Evolutionary conservation across 1,140 invertebrate species (phyloP), one percentile per base, ranked within the genome.

Genomic region (Eubasilissa regina): DNA sequence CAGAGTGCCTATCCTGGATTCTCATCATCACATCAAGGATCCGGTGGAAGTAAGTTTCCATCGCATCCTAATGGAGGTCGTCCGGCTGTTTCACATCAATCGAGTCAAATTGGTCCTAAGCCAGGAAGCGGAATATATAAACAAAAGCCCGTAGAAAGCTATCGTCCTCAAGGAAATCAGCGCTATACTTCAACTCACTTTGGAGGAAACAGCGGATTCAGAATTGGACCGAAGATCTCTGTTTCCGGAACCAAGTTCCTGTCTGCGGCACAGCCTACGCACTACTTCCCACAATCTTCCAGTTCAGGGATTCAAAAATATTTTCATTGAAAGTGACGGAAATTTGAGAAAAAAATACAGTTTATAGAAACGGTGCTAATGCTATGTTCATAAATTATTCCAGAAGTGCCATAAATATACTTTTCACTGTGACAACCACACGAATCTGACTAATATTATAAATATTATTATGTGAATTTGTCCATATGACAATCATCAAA

Each of bases 1-100:
- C 15, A 56, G 21, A 75, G 43, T 43, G 10, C 48, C 35, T 75
- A 60, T 19, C 73, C 73, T 7, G 53, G 55, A 21, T 68, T 48
- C 44, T 11, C 43, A 17, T 17, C 43, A 12, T 47, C 43, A 10
- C 12, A 15, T 3, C 43, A 19, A 1, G 44, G 43, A 44, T 13
- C n/a, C 6, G n/a, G 44, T 6, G 64, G 64, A 13, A 68, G 44
- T n/a, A 35, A 68, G 25, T 64, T 64, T 11, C 25, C 60, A 0
- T 64, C 60, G 25, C 60, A 64, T 13, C 10, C 43, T 17, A 9
- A n/a, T 9, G 64, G n/a, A 4, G 44, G 43, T 9, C 43, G 64
- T 8, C 64, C 64, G 12, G n/a, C 64, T 13, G 44, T 47, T n/a
- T 47, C 15, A 9, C 44, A 15, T 45, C 13, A 19, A 9, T 12